Base-by-base conservation (phyloP, 2,888 invertebrate genomes). In the Onchidella celtica region DNA sequence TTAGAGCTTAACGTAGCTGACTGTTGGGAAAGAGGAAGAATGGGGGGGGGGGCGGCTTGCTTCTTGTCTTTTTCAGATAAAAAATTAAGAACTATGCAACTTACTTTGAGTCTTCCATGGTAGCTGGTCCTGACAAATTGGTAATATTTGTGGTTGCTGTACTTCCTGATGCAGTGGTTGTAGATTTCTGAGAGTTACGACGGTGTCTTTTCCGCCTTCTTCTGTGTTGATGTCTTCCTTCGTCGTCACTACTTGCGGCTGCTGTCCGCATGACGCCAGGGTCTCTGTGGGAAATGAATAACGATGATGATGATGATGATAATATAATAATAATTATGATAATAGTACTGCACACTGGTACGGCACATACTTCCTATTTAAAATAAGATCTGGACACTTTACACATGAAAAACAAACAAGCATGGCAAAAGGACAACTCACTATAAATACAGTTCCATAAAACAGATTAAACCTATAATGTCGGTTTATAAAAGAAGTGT, bases 121-220 rank as follows among this genome's bases (percentile, higher is more conserved):
- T 81, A n/a, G 82, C 76, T 11, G 65, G 75, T 6, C 65, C 75
- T 9, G 86, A 86, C 63, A 85, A 57, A 40, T 86, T 86, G 55
- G 84, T 86, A 17, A 86, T 36, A 57, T 84, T 85, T 47, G 86
- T 87, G 6, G 85, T 84, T 6, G 85, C 84, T n/a, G 87, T 87
- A 14, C 85, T 84, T 66, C 85, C 85, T 3, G 86, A 85, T 1
- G 86, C 82, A 3, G 86, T 87, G 34, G 85, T 84, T n/a, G 73
- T 83, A 21, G 86, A 86, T 55, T 83, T 85, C 36, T 83, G 84
- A 14, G 87, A 86, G 74, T 83, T 83, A 38, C 84, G 80, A 0
- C 85, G 81, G 21, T 81, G 83, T 38, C 85, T 80, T 69, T 85
- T 84, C 14, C 79, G 77, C 27, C 83, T 63, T 32, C 80, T 78